Conservation (phyloP, 2,797 vertebrate species). For the Anolis apletophallus region DNA sequence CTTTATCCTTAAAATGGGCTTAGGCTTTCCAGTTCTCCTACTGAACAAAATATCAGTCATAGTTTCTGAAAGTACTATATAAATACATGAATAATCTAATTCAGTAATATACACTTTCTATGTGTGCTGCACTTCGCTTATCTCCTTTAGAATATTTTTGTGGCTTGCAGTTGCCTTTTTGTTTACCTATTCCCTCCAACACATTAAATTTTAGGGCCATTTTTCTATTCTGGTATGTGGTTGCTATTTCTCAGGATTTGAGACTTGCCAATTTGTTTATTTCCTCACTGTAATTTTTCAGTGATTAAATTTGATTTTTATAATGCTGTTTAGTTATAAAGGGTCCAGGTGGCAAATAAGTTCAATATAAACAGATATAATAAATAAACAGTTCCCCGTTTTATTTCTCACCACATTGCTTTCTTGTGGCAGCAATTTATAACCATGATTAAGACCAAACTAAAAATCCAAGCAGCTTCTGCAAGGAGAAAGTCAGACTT, state of each 20-base stretch:
- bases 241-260: neutral
- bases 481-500: conserved; percentile 7
- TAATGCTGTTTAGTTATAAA: conserved; percentile 4
- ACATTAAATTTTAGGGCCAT: no score
- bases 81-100: neutral
- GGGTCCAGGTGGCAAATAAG: neutral
- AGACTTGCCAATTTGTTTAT: neutral
- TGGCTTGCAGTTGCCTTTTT: no score
- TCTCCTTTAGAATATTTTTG: no score
- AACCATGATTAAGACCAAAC: conserved; percentile 12
- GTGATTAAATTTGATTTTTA: neutral
- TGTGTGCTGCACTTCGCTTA: no score
- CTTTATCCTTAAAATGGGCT: no score
- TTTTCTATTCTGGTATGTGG: neutral
- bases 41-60: no score
- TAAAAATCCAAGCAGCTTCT: neutral
- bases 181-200: no score
- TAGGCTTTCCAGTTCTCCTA: no score
- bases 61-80: neutral
- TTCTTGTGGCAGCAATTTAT: neutral
- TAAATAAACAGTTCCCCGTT: conserved; percentile 1
- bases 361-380: neutral
- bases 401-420: neutral
- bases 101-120: neutral
- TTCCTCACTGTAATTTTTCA: neutral